phyloP scores from a whole-genome alignment of 1,140 invertebrate species.

The Ctenoplectra terminalis region DNA sequence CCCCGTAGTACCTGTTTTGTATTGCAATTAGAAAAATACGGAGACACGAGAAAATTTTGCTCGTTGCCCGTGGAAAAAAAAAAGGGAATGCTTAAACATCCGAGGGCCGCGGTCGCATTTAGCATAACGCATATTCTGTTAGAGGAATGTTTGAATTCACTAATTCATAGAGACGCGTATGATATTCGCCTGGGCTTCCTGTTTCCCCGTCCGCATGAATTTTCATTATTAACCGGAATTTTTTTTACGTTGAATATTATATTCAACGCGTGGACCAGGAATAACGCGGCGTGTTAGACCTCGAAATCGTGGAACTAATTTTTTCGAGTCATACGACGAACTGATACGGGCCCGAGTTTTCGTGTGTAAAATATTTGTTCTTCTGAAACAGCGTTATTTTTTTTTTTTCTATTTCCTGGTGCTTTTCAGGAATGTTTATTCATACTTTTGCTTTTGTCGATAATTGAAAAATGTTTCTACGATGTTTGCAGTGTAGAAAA shows the following conservation, averaged over 20 bases:
- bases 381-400: no score
- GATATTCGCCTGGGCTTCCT: neutral
- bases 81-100: neutral
- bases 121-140: constrained; percentile 8
- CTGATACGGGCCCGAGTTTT: neutral
- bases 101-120: neutral
- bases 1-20: no score
- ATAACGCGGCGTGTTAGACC: neutral
- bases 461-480: no score
- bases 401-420: no score
- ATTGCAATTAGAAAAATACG: neutral
- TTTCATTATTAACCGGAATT: no score
- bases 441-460: no score
- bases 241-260: constrained; percentile 30
- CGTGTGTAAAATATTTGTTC: no score
- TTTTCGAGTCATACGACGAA: neutral
- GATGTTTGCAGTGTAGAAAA: no score
- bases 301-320: neutral
- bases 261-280: neutral
- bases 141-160: constrained; percentile 21
- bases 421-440: no score
- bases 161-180: constrained; percentile 13
- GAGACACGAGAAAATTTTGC: neutral
- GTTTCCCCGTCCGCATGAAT: constrained; percentile 16
- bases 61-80: neutral